Base-by-base conservation (phyloP, 2,113 vertebrate genomes). In the Petrocephalus zakoni region DNA sequence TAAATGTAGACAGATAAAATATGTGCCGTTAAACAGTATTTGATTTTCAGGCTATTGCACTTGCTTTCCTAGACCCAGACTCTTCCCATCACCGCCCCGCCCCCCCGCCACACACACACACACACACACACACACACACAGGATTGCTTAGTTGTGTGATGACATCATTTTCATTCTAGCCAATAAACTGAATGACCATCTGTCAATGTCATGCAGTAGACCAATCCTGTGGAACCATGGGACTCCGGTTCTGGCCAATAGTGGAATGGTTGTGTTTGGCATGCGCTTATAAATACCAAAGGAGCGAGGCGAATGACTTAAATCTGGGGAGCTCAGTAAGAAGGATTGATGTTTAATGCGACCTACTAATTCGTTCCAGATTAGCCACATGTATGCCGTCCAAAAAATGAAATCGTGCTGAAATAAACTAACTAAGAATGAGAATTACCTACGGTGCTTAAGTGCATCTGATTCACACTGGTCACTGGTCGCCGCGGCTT, bases 161-260 rank as follows among this genome's bases (percentile, higher is more conserved):
- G 21, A 91, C 93, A 90, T 92, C 92, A 92, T 88, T 86, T 87
- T n/a, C 17, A 0, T 5, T 75, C 7, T 25, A 90, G 34, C 93
- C 92, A 92, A 93, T 92, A 90, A 88, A 42, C 37, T 52, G 25
- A 85, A 34, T 55, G 3, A 47, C 90, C 86, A 93, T 93, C 88
- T 85, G 90, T 93, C 93, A 93, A 92, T 89, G 93, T 93, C 93
- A 72, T 17, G 46, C 49, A 37, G 13, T 52, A 37, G 25, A 78
- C 93, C 93, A 93, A 92, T 92, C 91, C 89, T 21, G 61, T 8
- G 29, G 78, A 29, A 13, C 61, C 86, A 88, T 85, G 87, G 89
- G 64, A 90, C 58, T 75, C 10, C 5, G 85, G n/a, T 84, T 29
- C 25, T 29, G 88, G n/a, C 93, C 92, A 93, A 93, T 93, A 81